Base-by-base conservation (phyloP, 2,888 invertebrate genomes). In the Podotricha telesiphe region DNA sequence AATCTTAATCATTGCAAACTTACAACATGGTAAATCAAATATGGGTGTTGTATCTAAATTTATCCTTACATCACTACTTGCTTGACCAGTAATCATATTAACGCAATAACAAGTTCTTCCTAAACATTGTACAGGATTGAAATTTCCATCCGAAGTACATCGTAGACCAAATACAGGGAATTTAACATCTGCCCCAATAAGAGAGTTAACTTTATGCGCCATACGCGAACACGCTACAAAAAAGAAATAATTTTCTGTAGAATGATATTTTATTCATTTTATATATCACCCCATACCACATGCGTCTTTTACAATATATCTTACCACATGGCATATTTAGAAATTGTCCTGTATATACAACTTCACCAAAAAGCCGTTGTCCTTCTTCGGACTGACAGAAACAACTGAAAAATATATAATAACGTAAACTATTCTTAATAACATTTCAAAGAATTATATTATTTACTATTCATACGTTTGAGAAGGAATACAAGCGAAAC, bases 71-170 rank as follows among this genome's bases (percentile, higher is more conserved):
- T 76, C 76, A 0, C 77, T 76, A 0, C 78, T 73, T 3, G 94
- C 89, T 6, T 83, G 80, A 0, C 95, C 95, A 34, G 94, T 94
- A 51, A 90, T 72, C 0, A 79, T 76, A 76, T 95, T 86, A 10
- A 95, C 94, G 78, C 96, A 96, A 71, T 94, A 90, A 78, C 96
- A 96, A 6, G 75, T 82, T 37, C 91, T 92, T 2, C 86, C 88
- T 3, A 95, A 84, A 77, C 96, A 96, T 76, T 96, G 96, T 10
- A 96, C 81, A 0, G 94, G 89, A 82, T 96, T 95, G 83, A 94
- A 96, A 77, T 94, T 94, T 0, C 96, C 96, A 76, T 95, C 94
- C 0, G 94, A 80, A 0, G 94, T 87, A 79, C 96, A 96, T 5
- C 95, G 92, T 2, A 95, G 93, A 1, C 91, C 87, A 0, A 85